Evolutionary conservation across 1,140 invertebrate genomes (phyloP), one percentile per base, ranked within the genome.

Genomic region (Acyrthosiphon pisum): DNA sequence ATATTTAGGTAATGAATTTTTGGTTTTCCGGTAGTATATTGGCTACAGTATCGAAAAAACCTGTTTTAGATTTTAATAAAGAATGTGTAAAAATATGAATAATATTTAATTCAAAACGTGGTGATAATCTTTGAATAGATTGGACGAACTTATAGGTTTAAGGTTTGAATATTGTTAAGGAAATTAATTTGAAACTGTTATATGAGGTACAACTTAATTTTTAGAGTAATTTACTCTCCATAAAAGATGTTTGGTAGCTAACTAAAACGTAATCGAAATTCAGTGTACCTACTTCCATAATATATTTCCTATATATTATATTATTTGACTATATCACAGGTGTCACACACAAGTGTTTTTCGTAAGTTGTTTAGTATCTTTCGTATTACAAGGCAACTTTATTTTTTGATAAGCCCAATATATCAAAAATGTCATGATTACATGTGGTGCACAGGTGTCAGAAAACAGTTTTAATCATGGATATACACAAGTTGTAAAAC

Each of bases 381-480:
- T 44, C 1, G 22, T 86, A 30, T 46, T 68, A 30, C 30, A 18
- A 6, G 9, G 14, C 11, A n/a, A 86, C 9, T 46, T 86, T 86
- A 26, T 41, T 86, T 86, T 88, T 88, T n/a, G 30, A 35, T 35
- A 50, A 50, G 48, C 87, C 46, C n/a, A 53, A 89, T 89, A 53
- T 35, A 89, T 89, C 87, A 89, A 53, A 87, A 89, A 89, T 53
- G 87, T 53, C 87, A 53, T 35, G 87, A 89, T 53, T 88, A 50
- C 87, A 35, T 50, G 48, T 50, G 8, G 46, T 86, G 8, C 87
- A 89, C 87, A 89, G 87, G 87, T 89, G 87, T 53, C n/a, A 53
- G 35, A 53, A 53, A 35, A 53, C 18, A 89, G 46, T 88, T 88
- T 88, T 35, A 35, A 88, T 88, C 86, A 35, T 35, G 86, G 44